These are phyloP conservation scores for Oncorhynchus clarkii DNA, from an alignment of 2,113 vertebrate genomes.

Conservation along the genomic window DNA sequence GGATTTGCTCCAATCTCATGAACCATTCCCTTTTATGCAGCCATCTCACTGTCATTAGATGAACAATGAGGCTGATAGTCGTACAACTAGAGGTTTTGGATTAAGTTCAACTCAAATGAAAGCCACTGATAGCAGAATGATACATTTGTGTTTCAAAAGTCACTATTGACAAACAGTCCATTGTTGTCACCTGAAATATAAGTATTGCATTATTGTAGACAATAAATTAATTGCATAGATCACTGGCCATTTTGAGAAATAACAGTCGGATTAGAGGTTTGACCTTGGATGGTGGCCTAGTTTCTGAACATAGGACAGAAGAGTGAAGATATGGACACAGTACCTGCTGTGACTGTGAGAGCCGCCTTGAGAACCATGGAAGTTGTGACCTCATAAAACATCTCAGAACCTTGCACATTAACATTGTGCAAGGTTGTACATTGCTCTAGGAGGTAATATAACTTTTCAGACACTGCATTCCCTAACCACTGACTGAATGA, in stretches of 20 bases:
- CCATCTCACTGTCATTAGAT: conserved; percentile 15
- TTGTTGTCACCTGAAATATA: conserved; percentile 35
- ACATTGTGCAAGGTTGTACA: conserved; percentile 24
- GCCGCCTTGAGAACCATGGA: conserved; percentile 42
- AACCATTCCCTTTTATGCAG: conserved; percentile 52
- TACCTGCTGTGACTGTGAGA: conserved; percentile 63
- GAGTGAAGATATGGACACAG: conserved; percentile 55
- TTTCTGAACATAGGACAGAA: conserved; percentile 58
- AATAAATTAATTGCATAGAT: conserved; percentile 64
- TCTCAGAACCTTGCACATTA: conserved; percentile 33
- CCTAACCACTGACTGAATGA: conserved; percentile 19
- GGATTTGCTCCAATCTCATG: conserved; percentile 1
- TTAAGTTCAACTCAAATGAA: conserved; percentile 23
- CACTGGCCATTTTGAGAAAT: conserved; percentile 1
- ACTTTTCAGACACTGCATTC: conserved; percentile 45
- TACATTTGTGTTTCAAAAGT: not conserved
- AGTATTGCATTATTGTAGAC: conserved; percentile 57
- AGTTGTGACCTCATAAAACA: conserved; percentile 39
- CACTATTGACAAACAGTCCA: conserved; percentile 4
- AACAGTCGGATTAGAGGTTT: conserved; percentile 13
- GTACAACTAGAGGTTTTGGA: not conserved
- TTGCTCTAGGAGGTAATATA: conserved; percentile 59
- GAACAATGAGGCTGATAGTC: not conserved
- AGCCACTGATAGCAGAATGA: conserved; percentile 6
- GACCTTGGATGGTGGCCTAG: conserved; percentile 46